Conservation (phyloP, 92 coral and sea anemone genomes). For the Muricea muricata region DNA sequence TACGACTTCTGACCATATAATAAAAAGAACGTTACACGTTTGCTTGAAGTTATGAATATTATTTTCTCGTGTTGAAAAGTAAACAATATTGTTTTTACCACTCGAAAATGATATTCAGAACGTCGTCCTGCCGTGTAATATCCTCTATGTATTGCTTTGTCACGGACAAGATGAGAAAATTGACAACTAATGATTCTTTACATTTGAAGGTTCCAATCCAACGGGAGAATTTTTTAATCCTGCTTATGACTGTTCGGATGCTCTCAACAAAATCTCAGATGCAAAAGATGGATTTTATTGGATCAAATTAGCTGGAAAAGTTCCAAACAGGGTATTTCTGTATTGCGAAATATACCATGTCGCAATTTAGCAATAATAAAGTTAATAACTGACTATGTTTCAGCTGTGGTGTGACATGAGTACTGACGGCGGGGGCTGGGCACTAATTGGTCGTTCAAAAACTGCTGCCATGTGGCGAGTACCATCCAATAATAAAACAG, state of each 20-base stretch:
- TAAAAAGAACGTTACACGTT: too few relatives aligned
- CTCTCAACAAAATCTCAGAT: not conserved
- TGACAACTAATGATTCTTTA: not conserved
- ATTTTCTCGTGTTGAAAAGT: too few relatives aligned
- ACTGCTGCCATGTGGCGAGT: not conserved
- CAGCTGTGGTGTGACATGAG: not conserved
- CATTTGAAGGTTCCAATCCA: not conserved
- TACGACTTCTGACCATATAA: too few relatives aligned
- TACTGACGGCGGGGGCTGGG: not conserved
- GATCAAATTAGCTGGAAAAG: not conserved
- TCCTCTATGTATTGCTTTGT: not conserved
- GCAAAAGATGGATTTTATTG: constrained; percentile 12
- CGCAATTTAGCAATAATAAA: not conserved
- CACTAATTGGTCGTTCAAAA: not conserved
- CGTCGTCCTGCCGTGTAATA: too few relatives aligned
- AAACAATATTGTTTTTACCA: too few relatives aligned
- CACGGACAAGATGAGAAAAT: not conserved
- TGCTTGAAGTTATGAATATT: too few relatives aligned
- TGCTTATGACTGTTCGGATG: not conserved
- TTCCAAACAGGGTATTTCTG: not conserved
- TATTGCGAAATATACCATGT: too few relatives aligned
- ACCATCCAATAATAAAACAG: not conserved
- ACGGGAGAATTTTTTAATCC: constrained; percentile 18
- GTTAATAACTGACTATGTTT: not conserved
- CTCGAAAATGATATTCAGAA: too few relatives aligned